Evolutionary conservation across 2,888 invertebrate species (phyloP).

Genomic region (Trissoscelio sp.): DNA sequence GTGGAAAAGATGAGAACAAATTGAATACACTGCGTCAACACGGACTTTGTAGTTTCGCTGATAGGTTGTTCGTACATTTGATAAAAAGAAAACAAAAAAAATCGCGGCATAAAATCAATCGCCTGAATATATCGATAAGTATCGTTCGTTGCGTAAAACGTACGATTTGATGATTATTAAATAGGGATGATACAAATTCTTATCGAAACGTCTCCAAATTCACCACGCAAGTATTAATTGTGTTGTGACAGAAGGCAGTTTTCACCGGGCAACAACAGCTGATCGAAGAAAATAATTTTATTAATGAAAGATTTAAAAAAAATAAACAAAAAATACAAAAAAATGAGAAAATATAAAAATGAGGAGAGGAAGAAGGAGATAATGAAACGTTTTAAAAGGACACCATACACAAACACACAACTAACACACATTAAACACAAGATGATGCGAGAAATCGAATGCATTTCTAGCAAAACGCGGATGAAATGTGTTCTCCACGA

Average conservation of each 20-base stretch:
- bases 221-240: constrained; percentile 83
- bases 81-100: too few relatives aligned
- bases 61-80: constrained; percentile 40
- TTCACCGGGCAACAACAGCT: constrained; percentile 89
- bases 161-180: constrained; percentile 74
- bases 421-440: constrained; percentile 56
- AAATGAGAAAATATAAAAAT: constrained; percentile 81
- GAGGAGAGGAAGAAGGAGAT: constrained; percentile 63
- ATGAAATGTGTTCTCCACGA: constrained; percentile 62
- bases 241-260: constrained; percentile 87
- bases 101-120: constrained; percentile 52
- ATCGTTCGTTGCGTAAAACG: constrained; percentile 70
- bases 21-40: background rate
- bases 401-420: constrained; percentile 64
- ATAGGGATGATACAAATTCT: constrained; percentile 70
- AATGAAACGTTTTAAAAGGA: constrained; percentile 73
- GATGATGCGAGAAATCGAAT: constrained; percentile 54
- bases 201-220: constrained; percentile 75
- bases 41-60: constrained; percentile 65
- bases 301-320: constrained; percentile 82
- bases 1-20: constrained; percentile 4
- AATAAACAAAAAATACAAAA: constrained; percentile 77
- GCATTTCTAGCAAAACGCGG: constrained; percentile 59
- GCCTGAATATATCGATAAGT: constrained; percentile 54
- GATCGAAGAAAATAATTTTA: constrained; percentile 86